Base-by-base conservation (phyloP, 2,888 invertebrate species). In the Ypsolopha sequella region DNA sequence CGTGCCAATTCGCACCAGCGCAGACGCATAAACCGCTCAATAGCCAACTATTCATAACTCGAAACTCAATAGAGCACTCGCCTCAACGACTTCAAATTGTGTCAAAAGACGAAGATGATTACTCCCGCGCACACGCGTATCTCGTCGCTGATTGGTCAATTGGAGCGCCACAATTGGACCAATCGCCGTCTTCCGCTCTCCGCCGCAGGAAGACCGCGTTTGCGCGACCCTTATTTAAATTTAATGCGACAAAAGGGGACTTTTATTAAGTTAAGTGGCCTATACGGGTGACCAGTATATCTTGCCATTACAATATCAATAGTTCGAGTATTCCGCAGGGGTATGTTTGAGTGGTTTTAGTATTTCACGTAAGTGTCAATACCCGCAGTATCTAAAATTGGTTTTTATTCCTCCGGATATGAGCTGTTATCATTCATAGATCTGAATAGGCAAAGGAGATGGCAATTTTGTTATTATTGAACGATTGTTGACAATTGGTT, bases 221-320 rank as follows among this genome's bases (percentile, higher is more conserved):
- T 65, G 65, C 73, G 73, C 65, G 69, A 74, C 80, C 80, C 77
- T 81, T 84, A 85, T 81, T 51, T 85, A 82, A 81, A 82, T 79
- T 80, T 80, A 81, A 80, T 80, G 76, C 65, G 65, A 66, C 60
- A 65, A 74, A 75, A 81, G 84, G 85, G 85, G 84, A 76, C 61
- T 74, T 77, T 84, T 80, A 86, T 84, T 84, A 80, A 80, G 76
- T 82, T 84, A 84, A 84, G 77, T 80, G 77, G 76, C 56, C 57
- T 65, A 80, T 84, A 84, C 82, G 84, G 82, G 85, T 64, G 52
- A 10, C 14, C 34, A 8, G 13, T 7, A 14, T 39, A 41, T 33
- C 14, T 24, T 33, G 10, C 4, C 33, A n/a, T 24, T 24, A 24
- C 24, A 24, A 24, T 24, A 24, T 24, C 24, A 24, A 24, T 24